Evolutionary conservation across 2,888 invertebrate species (phyloP), one percentile per base, ranked within the genome.

Genomic region (Mimumesa dahlbomi): DNA sequence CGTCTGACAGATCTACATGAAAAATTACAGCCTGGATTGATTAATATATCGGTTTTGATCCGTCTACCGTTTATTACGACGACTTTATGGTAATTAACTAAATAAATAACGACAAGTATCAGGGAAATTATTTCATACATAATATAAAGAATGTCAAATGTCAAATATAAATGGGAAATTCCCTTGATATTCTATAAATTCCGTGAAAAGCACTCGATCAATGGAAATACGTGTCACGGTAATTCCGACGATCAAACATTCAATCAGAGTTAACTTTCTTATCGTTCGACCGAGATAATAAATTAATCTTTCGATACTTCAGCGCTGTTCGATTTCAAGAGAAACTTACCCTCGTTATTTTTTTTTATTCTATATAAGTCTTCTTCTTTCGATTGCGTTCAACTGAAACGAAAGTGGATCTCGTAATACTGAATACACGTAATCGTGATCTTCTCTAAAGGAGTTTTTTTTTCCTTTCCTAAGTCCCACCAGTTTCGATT

Each of bases 391-490:
- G 25, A 25, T 7, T n/a, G n/a, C n/a, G 34, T 34, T 34, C 34
- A 25, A 25, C 25, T 25, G 43, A 42, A 62, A 46, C 25, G 19
- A 64, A 16, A 40, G 40, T 29, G 61, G 52, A 40, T 58, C 64
- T 16, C 25, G 53, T 25, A 25, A 25, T 45, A 62, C 4, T 7
- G 25, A 25, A 66, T 66, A 61, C 53, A 62, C 61, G 62, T 62
- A 52, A 61, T 61, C 59, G 69, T 56, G 21, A 16, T 54, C 21
- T 11, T 19, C 58, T 45, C 56, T 29, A 36, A 43, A 14, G 36
- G 59, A 38, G 40, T 14, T 16, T 38, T 40, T 16, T 40, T 16
- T 16, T 2, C 29, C 4, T 13, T 19, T 13, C 48, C 48, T 58
- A 16, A n/a, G 34, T 25, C 7, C 3, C 29, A 2, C 9, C 11